Evolutionary conservation across 1,140 invertebrate species (phyloP), one percentile per base, ranked within the genome.

Genomic region (Whitmania pigra): DNA sequence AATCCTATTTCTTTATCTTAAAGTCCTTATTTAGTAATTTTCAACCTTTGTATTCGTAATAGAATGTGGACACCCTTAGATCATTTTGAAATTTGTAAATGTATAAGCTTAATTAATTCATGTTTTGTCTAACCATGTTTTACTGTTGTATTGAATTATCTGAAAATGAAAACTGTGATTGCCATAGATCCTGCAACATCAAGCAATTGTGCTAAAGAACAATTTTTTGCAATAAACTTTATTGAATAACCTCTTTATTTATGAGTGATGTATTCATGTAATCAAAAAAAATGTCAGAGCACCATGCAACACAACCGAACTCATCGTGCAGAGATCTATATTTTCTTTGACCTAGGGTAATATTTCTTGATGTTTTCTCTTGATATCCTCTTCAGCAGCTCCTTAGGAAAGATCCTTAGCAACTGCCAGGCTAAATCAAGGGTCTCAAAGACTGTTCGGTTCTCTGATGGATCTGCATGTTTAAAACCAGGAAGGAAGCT

Each of bases 321-420:
- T 63, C 57, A 25, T 25, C 57, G 3, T 2, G 2, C 20, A n/a
- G 22, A 63, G 6, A 13, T 63, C 22, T 63, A 63, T 22, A 63
- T 22, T 15, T 63, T 63, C 57, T 63, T 63, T 1, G 57, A 22
- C 57, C 57, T 4, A 1, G 57, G 57, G 18, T 63, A 63, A 63
- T 63, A 63, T 63, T n/a, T 63, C 57, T 63, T 25, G 3, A 63
- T 63, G 20, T 27, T 63, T 25, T 63, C 57, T 20, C 29, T 25
- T 31, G 57, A 31, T 25, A 63, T 63, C 20, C 57, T 63, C 20
- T 63, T 63, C 57, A 63, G 29, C 20, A 63, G 9, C 57, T 63
- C 57, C 57, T 63, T 63, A 25, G 57, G 57, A 20, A 63, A 63
- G 13, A 63, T 63, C 29, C 57, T 63, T 11, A 63, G 29, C 57